Evolutionary conservation across 2,797 vertebrate genomes (phyloP).

Genomic region (Clarias fuscus): DNA sequence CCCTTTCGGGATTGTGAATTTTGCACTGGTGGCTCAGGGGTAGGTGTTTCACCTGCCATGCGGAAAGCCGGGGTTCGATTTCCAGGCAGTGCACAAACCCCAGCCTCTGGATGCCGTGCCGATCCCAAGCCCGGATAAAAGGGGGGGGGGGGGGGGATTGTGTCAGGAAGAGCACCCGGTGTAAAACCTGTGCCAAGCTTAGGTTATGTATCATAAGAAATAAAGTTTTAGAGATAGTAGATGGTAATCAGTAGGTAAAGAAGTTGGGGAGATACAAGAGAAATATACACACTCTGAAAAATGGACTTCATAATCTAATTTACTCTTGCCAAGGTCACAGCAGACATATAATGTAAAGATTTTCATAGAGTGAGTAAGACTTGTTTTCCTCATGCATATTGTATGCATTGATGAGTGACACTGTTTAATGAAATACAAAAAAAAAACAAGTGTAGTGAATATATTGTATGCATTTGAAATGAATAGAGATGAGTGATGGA

Average conservation of each 20-base stretch:
- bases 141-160: too few relatives aligned
- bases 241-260: not conserved
- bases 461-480: not conserved
- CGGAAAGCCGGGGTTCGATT: too few relatives aligned
- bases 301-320: not conserved
- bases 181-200: not conserved
- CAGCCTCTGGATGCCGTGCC: too few relatives aligned
- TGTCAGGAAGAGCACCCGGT: too few relatives aligned
- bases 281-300: not conserved
- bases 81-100: too few relatives aligned
- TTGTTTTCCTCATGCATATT: not conserved
- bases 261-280: not conserved
- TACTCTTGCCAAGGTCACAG: constrained; percentile 5
- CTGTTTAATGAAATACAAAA: not conserved
- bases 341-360: not conserved
- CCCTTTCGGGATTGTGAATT: too few relatives aligned
- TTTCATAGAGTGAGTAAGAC: not conserved
- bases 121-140: too few relatives aligned
- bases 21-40: too few relatives aligned
- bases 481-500: not conserved
- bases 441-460: not conserved
- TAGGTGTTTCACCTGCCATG: too few relatives aligned
- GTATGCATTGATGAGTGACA: not conserved
- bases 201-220: not conserved
- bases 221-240: not conserved